Evolutionary conservation across 37 sponge, comb jelly and placozoan genomes (phyloP), one percentile per base, ranked within the genome.

Genomic region (Beroe forskalii): DNA sequence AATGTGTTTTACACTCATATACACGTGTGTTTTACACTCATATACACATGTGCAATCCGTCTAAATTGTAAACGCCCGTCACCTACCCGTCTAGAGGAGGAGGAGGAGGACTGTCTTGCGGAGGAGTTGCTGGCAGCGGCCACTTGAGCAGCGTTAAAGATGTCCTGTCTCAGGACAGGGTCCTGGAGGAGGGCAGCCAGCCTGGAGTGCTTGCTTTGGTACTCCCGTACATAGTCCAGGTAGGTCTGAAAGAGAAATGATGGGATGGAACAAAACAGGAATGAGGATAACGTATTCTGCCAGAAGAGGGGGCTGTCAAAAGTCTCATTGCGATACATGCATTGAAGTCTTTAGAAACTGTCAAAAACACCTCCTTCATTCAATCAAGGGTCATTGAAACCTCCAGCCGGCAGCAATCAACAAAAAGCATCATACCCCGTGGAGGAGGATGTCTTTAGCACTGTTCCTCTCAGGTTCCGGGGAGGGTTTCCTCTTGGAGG

Each of bases 401-500:
- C n/a, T n/a, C n/a, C n/a, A n/a, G n/a, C n/a, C n/a, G n/a, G n/a
- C n/a, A n/a, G n/a, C n/a, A n/a, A n/a, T n/a, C n/a, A n/a, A n/a
- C n/a, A n/a, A n/a, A n/a, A n/a, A n/a, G 32, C 14, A n/a, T 24
- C 86, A 1, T 19, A 80, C 86, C 86, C 86, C 86, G 20, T 80
- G 86, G 9, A 80, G 86, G 1, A 80, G 86, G 19, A 80, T 80
- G 22, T 80, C 86, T 42, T 80, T 80, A 42, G 86, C 86, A 80
- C 72, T 69, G 72, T 37, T 69, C 39, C 32, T 33, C 32, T 69
- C 38, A 6, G 72, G 72, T 12, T 48, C 55, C 12, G 55, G 55
- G 55, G 55, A 48, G 32, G 72, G 19, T 35, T 9, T 35, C 4
- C 72, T 1, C 39, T 17, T 32, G 3, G 35, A 35, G 38, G 72